These are phyloP conservation scores for Caenorhabditis sinica DNA, from an alignment of 2,888 invertebrate genomes.

Conservation along the genomic window DNA sequence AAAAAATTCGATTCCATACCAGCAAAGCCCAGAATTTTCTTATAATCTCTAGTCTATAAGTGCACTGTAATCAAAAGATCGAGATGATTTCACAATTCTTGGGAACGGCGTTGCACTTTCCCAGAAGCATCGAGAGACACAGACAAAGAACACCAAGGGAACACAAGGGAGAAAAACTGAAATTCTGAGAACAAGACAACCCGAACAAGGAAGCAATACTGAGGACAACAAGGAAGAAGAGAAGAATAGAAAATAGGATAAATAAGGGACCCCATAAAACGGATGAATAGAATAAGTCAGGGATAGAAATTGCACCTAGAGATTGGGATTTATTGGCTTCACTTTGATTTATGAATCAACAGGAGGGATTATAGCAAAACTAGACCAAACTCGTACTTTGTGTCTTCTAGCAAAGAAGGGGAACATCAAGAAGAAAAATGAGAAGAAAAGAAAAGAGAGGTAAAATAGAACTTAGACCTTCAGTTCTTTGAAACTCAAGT, in stretches of 20 bases:
- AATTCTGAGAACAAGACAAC: neutral
- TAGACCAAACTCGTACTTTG: neutral
- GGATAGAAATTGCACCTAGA: neutral
- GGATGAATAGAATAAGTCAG: neutral
- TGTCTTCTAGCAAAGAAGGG: neutral
- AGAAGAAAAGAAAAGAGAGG: neutral
- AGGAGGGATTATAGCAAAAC: too few relatives aligned
- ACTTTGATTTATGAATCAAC: too few relatives aligned
- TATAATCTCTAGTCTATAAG: neutral
- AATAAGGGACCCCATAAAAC: neutral
- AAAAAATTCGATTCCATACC: too few relatives aligned
- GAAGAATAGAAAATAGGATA: neutral
- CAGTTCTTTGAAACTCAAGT: slow-evolving; percentile 27
- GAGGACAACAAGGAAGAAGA: neutral
- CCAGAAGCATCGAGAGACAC: neutral
- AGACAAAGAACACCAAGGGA: neutral
- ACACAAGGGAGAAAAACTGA: slow-evolving; percentile 3
- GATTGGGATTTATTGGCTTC: neutral
- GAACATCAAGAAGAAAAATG: neutral
- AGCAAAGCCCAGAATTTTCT: too few relatives aligned
- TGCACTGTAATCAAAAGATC: neutral
- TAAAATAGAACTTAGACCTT: slow-evolving; percentile 5
- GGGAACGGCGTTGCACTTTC: neutral
- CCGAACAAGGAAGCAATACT: slow-evolving; percentile 20
- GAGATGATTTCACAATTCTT: neutral